Evolutionary conservation across 2,888 invertebrate species (phyloP), one percentile per base, ranked within the genome.

Genomic region (Gari tellinella): DNA sequence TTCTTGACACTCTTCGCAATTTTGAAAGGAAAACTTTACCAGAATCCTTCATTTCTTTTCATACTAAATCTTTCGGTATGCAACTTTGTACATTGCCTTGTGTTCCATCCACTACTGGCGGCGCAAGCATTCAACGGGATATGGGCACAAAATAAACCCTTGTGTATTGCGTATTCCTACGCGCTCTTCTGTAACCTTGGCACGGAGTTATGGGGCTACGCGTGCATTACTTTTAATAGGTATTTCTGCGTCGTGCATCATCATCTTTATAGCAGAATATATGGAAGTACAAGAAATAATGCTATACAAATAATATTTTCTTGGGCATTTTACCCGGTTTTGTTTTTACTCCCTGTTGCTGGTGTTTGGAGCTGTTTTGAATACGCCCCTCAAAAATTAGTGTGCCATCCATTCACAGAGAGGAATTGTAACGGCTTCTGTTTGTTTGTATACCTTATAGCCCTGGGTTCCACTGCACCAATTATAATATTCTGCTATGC

Each of bases 211-310:
- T 67, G 76, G 57, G 79, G 74, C 12, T 77, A 83, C 17, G 62
- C 79, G 8, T 76, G 77, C 10, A 81, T 85, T 19, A 78, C 83
- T 0, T 7, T 82, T 12, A 85, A 85, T 58, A 62, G 85, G 15
- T 85, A 85, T 49, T 56, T 79, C 10, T 70, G 80, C 38, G 79
- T 85, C 2, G 85, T 85, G 1, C 68, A 68, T 23, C 66, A 77
- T 62, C 53, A 67, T 15, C 17, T 64, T 7, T 85, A 85, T 64
- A 37, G 31, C 1, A 60, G 49, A n/a, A 64, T 83, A 15, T 82
- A 81, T 41, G 63, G 72, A 12, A 65, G 66, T 5, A 52, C 26
- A 10, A 56, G 49, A 40, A 57, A 72, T 25, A 70, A 75, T 15
- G 38, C 23, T 12, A 51, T 74, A 10, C 77, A 77, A 56, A 38